phyloP scores from a whole-genome alignment of 2,113 vertebrate genomes.

The Paramormyrops kingsleyae region DNA sequence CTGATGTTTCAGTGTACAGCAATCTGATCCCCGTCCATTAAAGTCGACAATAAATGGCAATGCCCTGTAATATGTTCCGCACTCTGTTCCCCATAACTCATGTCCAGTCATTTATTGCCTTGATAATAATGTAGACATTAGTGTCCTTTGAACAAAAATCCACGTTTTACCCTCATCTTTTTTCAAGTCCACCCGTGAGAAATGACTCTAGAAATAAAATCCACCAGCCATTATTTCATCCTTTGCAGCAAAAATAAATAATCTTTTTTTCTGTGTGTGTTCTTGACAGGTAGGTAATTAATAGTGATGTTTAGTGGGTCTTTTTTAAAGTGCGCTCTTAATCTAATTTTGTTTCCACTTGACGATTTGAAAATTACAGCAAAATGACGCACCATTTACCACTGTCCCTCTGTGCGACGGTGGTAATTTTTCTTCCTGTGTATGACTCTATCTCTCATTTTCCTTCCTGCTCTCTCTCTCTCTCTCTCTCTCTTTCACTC shows the following conservation, averaged over 20 bases:
- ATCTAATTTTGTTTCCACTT: slow-evolving; percentile 74
- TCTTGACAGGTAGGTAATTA: slow-evolving; percentile 63
- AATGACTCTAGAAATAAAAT: slow-evolving; percentile 51
- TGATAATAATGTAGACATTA: slow-evolving; percentile 57
- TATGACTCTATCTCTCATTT: slow-evolving; percentile 38
- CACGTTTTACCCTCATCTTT: slow-evolving; percentile 40
- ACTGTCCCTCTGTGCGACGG: slow-evolving; percentile 57
- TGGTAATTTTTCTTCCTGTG: slow-evolving; percentile 61
- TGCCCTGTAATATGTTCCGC: slow-evolving; percentile 39
- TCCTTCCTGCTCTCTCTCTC: slow-evolving; percentile 28
- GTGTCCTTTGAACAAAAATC: slow-evolving; percentile 54
- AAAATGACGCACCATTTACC: slow-evolving; percentile 67
- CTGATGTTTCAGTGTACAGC: slow-evolving; percentile 39
- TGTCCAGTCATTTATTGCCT: slow-evolving; percentile 54
- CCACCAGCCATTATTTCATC: slow-evolving; percentile 54
- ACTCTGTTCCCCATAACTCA: slow-evolving; percentile 39
- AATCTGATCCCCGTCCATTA: slow-evolving; percentile 47
- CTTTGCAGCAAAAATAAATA: slow-evolving; percentile 59
- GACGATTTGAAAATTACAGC: slow-evolving; percentile 70
- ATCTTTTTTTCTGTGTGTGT: slow-evolving; percentile 44
- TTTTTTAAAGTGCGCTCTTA: slow-evolving; percentile 65
- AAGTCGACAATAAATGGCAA: slow-evolving; percentile 41
- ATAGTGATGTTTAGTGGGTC: slow-evolving; percentile 68
- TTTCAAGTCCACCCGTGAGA: slow-evolving; percentile 44
- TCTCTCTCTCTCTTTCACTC: slow-evolving; percentile 11